Conservation (phyloP, 2,797 vertebrate species). For the Paratrypauchen microcephalus region DNA sequence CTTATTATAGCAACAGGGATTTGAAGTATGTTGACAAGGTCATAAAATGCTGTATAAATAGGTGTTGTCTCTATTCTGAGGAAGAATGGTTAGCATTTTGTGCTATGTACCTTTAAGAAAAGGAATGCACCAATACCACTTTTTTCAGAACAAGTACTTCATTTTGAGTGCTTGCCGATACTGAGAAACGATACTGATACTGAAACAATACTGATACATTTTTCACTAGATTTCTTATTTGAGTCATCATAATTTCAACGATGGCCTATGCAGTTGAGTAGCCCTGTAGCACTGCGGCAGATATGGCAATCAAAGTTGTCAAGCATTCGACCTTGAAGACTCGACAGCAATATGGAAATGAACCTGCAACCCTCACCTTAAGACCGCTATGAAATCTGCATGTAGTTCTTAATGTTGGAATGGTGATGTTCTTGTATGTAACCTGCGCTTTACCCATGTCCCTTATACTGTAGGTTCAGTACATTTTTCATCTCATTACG, state of each 20-base stretch:
- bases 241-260: not conserved
- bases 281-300: too few species aligned
- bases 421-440: not conserved
- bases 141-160: too few species aligned
- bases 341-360: not conserved
- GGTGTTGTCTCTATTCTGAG: not conserved
- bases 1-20: too few species aligned
- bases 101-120: too few species aligned
- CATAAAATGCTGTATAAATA: not conserved
- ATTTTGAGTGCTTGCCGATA: too few species aligned
- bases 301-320: not conserved
- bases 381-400: not conserved
- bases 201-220: too few species aligned
- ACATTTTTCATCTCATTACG: not conserved
- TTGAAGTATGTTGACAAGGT: not conserved
- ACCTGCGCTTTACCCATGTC: not conserved
- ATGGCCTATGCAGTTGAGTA: not conserved
- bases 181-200: too few species aligned
- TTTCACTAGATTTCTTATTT: too few species aligned
- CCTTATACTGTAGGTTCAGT: not conserved
- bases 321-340: not conserved
- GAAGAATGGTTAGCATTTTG: not conserved
- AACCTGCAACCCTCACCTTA: not conserved
- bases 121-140: too few species aligned
- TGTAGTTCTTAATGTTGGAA: not conserved